Conservation (phyloP, 1,140 invertebrate species). For the Heliconius hewitsoni region DNA sequence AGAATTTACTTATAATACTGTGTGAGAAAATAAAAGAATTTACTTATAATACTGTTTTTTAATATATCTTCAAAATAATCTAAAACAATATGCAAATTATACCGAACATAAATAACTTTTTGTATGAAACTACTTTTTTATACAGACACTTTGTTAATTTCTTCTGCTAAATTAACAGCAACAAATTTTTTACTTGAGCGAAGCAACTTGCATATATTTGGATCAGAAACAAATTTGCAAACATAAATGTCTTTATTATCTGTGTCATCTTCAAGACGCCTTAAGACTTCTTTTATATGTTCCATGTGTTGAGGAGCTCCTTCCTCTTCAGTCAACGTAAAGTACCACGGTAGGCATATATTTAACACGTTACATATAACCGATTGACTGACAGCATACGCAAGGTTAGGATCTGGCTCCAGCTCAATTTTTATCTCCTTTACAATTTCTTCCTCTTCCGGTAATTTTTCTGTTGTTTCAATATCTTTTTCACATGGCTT, state of each 20-base stretch:
- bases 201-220: conserved; percentile 59
- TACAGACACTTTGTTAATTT: conserved; percentile 47
- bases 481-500: conserved; percentile 56
- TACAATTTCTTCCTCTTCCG: conserved; percentile 50
- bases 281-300: conserved; percentile 53
- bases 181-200: conserved; percentile 69
- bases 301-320: conserved; percentile 51
- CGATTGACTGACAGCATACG: conserved; percentile 61
- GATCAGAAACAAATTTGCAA: conserved; percentile 60
- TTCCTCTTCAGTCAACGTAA: conserved; percentile 55
- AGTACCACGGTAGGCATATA: conserved; percentile 74
- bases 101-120: background rate
- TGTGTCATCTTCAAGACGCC: conserved; percentile 57
- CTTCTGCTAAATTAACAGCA: conserved; percentile 54
- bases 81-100: background rate
- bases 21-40: no score
- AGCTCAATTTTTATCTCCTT: conserved; percentile 57
- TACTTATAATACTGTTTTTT: background rate
- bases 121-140: conserved; percentile 22
- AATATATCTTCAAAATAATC: background rate
- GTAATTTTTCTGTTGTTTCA: conserved; percentile 49
- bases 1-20: no score
- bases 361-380: conserved; percentile 70
- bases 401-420: conserved; percentile 54
- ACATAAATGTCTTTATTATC: conserved; percentile 70